A percentile compares a stretch with the other conserved stretches of the same genome.
phyloP scores from a whole-genome alignment of 2,113 vertebrate species.

The Onychostoma macrolepis region DNA sequence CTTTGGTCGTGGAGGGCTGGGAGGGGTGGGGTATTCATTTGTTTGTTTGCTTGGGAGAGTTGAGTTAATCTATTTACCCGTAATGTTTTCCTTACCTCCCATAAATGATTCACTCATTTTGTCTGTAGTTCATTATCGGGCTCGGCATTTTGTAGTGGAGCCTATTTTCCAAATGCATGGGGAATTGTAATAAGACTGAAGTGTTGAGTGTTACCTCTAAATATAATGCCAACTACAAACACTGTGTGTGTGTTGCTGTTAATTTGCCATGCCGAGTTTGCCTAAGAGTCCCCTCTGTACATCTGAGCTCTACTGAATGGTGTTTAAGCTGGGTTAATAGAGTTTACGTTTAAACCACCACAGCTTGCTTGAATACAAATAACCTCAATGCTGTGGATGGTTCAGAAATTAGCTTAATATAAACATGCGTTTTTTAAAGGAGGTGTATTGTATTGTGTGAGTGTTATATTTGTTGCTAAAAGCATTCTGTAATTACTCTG shows the following conservation, averaged over 20 bases:
- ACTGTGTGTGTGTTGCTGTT: conserved; percentile 6
- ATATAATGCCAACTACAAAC: conserved; percentile 12
- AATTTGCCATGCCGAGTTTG: conserved; percentile 28
- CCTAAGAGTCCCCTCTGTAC: not conserved
- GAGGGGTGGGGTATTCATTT: conserved; percentile 9
- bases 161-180: conserved; percentile 30
- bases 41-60: conserved; percentile 63
- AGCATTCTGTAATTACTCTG: not conserved
- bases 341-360: conserved; percentile 32
- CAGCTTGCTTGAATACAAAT: conserved; percentile 34
- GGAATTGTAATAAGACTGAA: conserved; percentile 39
- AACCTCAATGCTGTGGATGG: conserved; percentile 11
- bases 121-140: conserved; percentile 34
- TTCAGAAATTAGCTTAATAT: not conserved
- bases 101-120: conserved; percentile 47
- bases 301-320: conserved; percentile 22
- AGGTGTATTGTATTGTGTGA: not conserved
- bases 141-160: conserved; percentile 28
- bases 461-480: not conserved
- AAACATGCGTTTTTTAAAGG: conserved; percentile 11
- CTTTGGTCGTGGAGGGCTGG: not conserved
- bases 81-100: conserved; percentile 36
- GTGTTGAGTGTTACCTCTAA: not conserved
- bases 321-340: conserved; percentile 42
- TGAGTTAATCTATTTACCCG: conserved; percentile 61